These are phyloP conservation scores for Wiebesia pumilae DNA, from an alignment of 1,140 invertebrate species.

Conservation along the genomic window DNA sequence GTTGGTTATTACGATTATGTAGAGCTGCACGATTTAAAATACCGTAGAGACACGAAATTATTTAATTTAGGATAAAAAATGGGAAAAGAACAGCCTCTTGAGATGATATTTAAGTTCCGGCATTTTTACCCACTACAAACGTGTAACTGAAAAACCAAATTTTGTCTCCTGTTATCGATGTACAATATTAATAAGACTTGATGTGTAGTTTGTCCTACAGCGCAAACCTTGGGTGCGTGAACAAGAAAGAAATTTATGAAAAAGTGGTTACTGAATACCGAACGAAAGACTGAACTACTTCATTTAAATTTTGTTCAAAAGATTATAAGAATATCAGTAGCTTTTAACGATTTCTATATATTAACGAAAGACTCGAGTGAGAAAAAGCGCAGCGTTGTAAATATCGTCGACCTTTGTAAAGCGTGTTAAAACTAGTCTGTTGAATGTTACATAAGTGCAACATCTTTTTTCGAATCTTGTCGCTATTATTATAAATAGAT, in stretches of 20 bases:
- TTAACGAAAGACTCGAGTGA: conserved; percentile 43
- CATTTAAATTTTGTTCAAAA: conserved; percentile 22
- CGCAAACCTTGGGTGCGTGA: background rate
- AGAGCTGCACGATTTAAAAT: background rate
- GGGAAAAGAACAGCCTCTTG: background rate
- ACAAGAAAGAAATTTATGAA: background rate
- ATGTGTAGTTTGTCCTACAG: background rate
- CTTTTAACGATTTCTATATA: conserved; percentile 22
- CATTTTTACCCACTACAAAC: background rate
- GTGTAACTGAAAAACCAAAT: background rate
- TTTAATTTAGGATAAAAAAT: background rate
- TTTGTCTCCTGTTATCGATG: background rate
- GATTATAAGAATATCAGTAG: background rate
- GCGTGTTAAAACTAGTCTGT: conserved; percentile 44
- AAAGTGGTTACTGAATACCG: conserved; percentile 19
- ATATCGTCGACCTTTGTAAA: conserved; percentile 26
- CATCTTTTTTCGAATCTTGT: conserved; percentile 10
- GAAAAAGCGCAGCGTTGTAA: conserved; percentile 23
- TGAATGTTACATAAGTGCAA: conserved; percentile 17
- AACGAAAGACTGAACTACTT: conserved; percentile 43
- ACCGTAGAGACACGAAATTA: background rate
- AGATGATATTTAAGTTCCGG: background rate
- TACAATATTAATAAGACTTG: conserved; percentile 25
- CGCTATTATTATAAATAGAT: background rate
- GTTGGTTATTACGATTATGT: background rate